Evolutionary conservation across 2,113 vertebrate genomes (phyloP), one percentile per base, ranked within the genome.

Genomic region (Notiomystis cincta): DNA sequence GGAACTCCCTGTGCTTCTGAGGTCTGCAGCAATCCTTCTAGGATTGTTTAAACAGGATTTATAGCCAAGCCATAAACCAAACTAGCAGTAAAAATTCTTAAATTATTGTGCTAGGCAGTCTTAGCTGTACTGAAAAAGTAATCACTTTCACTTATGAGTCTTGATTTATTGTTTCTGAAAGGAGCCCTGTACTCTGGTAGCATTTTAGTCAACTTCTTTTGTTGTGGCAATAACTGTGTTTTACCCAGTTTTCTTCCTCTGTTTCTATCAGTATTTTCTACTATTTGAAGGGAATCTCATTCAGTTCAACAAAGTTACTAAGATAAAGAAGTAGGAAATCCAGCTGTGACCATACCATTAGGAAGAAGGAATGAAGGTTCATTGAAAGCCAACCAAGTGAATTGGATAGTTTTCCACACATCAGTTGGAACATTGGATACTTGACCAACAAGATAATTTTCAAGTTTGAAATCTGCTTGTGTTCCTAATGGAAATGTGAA

Each of bases 141-240:
- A 96, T 95, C 62, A 18, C 65, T 97, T 95, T 96, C 40, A 79
- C 90, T 97, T 96, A 95, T 28, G 64, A 77, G 48, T 42, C 56
- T 42, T 96, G 96, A 97, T 97, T 97, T 94, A 97, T 69, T 33
- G 50, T n/a, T 38, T 94, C 76, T 77, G 82, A 90, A 73, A 87
- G 94, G 78, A 92, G 25, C 50, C 38, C 42, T 70, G 23, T 45
- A 53, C 35, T 82, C 82, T 83, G 33, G 44, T 67, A 62, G 40
- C 33, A 57, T 83, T 90, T 77, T 37, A 64, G 82, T 44, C 61
- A 75, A 48, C 61, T 89, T 82, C 13, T 60, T 90, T 70, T 95
- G 56, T 72, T 84, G 30, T 83, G 44, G 21, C 48, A 93, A 30
- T 82, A 93, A 48, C n/a, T 45, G 23, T 0, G 0, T 35, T 60